phyloP scores from a whole-genome alignment of 2,888 invertebrate species.

The Lasioglossum calceatum region DNA sequence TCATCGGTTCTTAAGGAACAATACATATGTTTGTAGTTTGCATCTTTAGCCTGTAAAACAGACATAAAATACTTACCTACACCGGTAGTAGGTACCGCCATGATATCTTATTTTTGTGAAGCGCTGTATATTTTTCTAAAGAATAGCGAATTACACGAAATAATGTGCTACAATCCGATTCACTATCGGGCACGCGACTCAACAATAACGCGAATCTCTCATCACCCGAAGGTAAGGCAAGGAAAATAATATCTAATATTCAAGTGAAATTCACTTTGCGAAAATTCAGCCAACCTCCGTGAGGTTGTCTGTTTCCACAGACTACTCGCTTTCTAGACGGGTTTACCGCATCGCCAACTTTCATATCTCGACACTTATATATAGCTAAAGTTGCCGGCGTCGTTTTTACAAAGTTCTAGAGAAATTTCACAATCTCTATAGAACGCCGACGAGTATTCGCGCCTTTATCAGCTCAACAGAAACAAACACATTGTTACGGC shows the following conservation, averaged over 20 bases:
- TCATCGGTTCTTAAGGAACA: not conserved
- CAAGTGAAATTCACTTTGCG: conserved; percentile 74
- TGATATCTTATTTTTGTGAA: conserved; percentile 85
- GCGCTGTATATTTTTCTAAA: conserved; percentile 74
- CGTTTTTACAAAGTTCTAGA: conserved; percentile 22
- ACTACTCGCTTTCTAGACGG: conserved; percentile 67
- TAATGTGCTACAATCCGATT: conserved; percentile 38
- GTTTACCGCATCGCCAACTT: conserved; percentile 33
- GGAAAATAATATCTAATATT: conserved; percentile 70
- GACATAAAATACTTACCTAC: conserved; percentile 89
- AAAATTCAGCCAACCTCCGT: conserved; percentile 78
- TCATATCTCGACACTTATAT: not conserved
- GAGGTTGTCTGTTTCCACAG: conserved; percentile 75
- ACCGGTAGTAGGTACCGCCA: conserved; percentile 96
- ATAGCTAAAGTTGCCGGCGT: not conserved
- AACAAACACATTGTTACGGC: not conserved
- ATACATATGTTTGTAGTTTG: conserved; percentile 15
- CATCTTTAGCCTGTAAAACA: conserved; percentile 46
- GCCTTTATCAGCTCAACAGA: not conserved
- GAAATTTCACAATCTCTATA: conserved; percentile 15
- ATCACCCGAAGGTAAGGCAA: conserved; percentile 63
- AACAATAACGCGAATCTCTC: conserved; percentile 61
- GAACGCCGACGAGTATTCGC: not conserved
- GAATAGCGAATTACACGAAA: conserved; percentile 53
- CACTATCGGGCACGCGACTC: conserved; percentile 43